Conservation (phyloP, 2,888 invertebrate genomes). For the Temnothorax rugatulus region DNA sequence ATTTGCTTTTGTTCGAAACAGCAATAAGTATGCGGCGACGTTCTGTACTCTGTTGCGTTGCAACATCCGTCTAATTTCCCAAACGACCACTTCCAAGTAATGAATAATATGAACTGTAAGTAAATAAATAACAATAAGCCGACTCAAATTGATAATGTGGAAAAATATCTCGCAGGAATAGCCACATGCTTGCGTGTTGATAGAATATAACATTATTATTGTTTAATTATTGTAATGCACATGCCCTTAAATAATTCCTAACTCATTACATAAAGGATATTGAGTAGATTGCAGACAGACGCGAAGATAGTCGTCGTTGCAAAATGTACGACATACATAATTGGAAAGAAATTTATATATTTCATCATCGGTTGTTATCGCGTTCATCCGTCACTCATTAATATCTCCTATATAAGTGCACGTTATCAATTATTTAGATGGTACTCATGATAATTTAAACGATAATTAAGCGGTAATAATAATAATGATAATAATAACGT, state of each 20-base stretch:
- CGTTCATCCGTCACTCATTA: slow-evolving; percentile 63
- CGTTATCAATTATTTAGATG: slow-evolving; percentile 63
- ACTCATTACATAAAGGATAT: neutral
- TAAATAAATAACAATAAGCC: neutral
- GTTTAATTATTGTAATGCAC: neutral
- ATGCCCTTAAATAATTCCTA: neutral
- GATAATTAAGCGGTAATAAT: slow-evolving; percentile 14
- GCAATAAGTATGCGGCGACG: neutral
- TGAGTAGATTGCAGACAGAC: slow-evolving; percentile 25
- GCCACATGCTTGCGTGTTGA: no score
- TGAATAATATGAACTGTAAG: neutral
- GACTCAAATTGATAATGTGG: neutral
- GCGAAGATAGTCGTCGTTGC: neutral
- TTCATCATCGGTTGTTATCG: slow-evolving; percentile 63
- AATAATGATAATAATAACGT: neutral
- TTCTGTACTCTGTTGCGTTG: neutral
- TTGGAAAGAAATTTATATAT: neutral
- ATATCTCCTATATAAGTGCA: slow-evolving; percentile 71
- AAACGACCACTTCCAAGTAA: neutral
- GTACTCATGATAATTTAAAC: neutral
- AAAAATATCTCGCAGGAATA: neutral
- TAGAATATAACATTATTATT: slow-evolving; percentile 2
- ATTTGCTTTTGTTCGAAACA: slow-evolving; percentile 9
- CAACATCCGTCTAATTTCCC: slow-evolving; percentile 11
- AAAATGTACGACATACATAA: neutral